Evolutionary conservation across 2,888 invertebrate species (phyloP).

Genomic region (Corythucha ciliata): DNA sequence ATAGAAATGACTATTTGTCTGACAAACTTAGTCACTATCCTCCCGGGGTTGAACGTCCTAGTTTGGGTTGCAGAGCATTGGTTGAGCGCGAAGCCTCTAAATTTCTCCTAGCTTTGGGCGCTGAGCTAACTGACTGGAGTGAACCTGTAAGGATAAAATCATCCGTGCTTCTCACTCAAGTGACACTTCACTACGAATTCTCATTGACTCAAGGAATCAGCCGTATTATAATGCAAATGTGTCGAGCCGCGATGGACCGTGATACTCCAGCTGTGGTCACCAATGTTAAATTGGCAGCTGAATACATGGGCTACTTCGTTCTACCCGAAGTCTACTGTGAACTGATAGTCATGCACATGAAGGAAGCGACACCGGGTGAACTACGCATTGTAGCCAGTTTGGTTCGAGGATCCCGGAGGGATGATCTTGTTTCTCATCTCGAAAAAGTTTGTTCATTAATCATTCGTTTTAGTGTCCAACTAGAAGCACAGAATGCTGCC

Average conservation of each 20-base stretch:
- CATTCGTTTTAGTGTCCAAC: conserved; percentile 40
- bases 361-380: conserved; percentile 45
- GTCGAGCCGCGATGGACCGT: conserved; percentile 56
- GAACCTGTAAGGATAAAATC: conserved; percentile 56
- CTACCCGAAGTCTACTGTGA: conserved; percentile 57
- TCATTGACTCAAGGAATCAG: conserved; percentile 60
- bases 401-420: conserved; percentile 49
- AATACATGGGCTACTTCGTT: conserved; percentile 68
- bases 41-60: conserved; percentile 61
- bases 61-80: conserved; percentile 64
- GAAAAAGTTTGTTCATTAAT: conserved; percentile 44
- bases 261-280: conserved; percentile 53
- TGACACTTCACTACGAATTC: conserved; percentile 64
- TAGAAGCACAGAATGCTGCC: conserved; percentile 50
- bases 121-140: conserved; percentile 71
- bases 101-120: conserved; percentile 59
- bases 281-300: conserved; percentile 56
- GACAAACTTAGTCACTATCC: conserved; percentile 65
- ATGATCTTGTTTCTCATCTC: conserved; percentile 45
- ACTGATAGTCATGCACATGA: conserved; percentile 54
- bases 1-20: conserved; percentile 65
- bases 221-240: conserved; percentile 51
- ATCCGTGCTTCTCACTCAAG: conserved; percentile 61
- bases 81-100: conserved; percentile 66
- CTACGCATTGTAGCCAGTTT: conserved; percentile 54